phyloP scores from a whole-genome alignment of 2,797 vertebrate genomes.

The Meda fulgida region DNA sequence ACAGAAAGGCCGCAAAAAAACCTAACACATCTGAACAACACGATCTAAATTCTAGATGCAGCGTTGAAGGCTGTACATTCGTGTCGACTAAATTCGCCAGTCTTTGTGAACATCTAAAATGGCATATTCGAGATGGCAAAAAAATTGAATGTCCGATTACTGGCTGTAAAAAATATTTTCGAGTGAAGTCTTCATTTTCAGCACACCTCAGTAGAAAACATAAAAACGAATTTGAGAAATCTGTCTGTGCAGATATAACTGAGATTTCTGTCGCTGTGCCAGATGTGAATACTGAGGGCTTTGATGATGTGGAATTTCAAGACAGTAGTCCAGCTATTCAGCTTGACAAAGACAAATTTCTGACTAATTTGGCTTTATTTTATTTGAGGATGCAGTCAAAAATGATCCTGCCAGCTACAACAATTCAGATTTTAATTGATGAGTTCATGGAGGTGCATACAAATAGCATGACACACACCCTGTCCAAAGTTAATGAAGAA shows the following conservation, averaged over 20 bases:
- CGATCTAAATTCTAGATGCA: no score
- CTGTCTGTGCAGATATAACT: not conserved
- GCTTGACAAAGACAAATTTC: not conserved
- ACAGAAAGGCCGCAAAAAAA: no score
- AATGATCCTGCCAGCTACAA: not conserved
- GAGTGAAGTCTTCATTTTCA: no score
- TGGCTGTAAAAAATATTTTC: no score
- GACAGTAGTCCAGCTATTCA: not conserved
- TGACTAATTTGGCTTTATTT: not conserved
- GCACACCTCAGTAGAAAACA: not conserved
- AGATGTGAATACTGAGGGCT: not conserved
- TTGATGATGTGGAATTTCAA: not conserved
- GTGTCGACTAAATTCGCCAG: no score
- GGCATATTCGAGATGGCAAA: no score
- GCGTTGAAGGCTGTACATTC: no score
- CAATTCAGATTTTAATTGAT: not conserved
- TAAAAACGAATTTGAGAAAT: not conserved
- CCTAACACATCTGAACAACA: no score
- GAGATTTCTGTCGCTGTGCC: not conserved
- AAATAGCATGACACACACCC: conserved; percentile 2
- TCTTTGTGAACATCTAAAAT: no score
- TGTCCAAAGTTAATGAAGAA: conserved; percentile 1
- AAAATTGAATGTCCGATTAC: no score
- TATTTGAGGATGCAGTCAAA: not conserved
- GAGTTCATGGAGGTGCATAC: not conserved